Conservation (phyloP, 2,888 invertebrate genomes). For the Schrankia costaestrigalis region DNA sequence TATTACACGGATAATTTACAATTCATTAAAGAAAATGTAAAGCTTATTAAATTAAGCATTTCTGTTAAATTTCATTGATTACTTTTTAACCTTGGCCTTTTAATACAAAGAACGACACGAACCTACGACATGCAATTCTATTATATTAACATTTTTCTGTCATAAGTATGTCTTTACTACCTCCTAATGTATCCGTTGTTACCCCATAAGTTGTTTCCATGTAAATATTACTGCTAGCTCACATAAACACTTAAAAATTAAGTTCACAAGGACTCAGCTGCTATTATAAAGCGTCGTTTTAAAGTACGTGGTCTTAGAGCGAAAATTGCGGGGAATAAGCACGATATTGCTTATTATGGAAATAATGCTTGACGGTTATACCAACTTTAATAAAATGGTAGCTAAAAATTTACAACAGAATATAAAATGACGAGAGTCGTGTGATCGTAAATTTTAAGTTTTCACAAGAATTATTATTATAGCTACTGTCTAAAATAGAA, state of each 20-base stretch:
- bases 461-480: too few species aligned
- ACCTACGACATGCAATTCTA: too few species aligned
- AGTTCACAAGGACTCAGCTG: slow-evolving; percentile 12
- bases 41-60: too few species aligned
- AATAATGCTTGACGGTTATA: slow-evolving; percentile 35
- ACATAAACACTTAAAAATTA: slow-evolving; percentile 21
- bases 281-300: slow-evolving; percentile 22
- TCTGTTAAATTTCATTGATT: too few species aligned
- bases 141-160: too few species aligned
- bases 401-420: slow-evolving; percentile 19
- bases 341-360: slow-evolving; percentile 39
- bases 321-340: slow-evolving; percentile 38
- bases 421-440: slow-evolving; percentile 6
- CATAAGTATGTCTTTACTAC: too few species aligned
- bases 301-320: slow-evolving; percentile 36
- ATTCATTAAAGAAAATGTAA: too few species aligned
- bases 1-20: too few species aligned
- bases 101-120: too few species aligned
- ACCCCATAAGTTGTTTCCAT: slow-evolving; percentile 8
- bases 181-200: slow-evolving; percentile 7
- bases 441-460: too few species aligned
- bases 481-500: too few species aligned
- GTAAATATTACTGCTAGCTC: slow-evolving; percentile 13
- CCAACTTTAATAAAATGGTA: slow-evolving; percentile 31
- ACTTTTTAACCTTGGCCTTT: too few species aligned